Percentiles rank a stretch among this genome's conserved stretches.
Evolutionary conservation across 2,797 vertebrate species (phyloP).

Genomic region (Sebastes nivosus): DNA sequence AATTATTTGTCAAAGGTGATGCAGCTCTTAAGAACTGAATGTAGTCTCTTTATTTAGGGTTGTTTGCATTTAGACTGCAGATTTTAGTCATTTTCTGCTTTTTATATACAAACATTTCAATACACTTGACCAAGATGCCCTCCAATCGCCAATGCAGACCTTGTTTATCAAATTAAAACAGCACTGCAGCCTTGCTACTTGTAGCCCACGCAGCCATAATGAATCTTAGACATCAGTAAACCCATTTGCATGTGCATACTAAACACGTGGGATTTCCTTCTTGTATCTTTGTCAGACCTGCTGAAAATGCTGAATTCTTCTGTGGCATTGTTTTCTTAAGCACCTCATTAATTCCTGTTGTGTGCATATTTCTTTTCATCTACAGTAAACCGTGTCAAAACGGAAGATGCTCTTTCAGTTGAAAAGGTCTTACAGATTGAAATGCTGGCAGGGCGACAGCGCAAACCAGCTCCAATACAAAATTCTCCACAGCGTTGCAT

Average conservation of each 20-base stretch:
- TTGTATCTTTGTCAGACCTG: constrained; percentile 3
- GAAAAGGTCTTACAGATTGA: constrained; percentile 17
- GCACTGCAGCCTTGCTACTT: not conserved
- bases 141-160: not conserved
- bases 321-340: constrained; percentile 24
- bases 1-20: not conserved
- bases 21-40: not conserved
- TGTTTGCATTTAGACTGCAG: not conserved
- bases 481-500: not conserved
- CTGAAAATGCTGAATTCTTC: not conserved
- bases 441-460: constrained; percentile 9
- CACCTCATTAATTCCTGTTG: constrained; percentile 42
- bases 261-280: not conserved
- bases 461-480: not conserved
- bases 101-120: not conserved
- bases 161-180: constrained; percentile 24
- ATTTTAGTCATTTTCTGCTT: not conserved
- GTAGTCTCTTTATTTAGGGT: not conserved
- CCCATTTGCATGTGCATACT: not conserved
- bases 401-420: not conserved
- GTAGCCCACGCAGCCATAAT: not conserved
- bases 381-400: constrained; percentile 5
- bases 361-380: constrained; percentile 43
- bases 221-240: not conserved
- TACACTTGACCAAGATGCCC: not conserved